These are phyloP conservation scores for Lamprotornis superbus DNA, from an alignment of 2,113 vertebrate species.

Conservation along the genomic window DNA sequence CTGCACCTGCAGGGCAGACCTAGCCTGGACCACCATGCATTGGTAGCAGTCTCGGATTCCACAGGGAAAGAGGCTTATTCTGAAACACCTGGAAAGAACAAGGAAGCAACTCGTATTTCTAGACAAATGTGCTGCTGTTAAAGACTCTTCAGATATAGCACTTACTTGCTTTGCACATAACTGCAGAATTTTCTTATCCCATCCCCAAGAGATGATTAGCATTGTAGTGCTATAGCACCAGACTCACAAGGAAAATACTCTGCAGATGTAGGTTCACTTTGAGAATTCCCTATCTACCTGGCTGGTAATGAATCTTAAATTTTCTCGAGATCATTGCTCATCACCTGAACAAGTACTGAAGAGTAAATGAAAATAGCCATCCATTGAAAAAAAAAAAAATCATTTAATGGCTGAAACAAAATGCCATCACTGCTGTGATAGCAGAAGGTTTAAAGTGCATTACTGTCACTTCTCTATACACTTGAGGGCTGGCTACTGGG, in stretches of 20 bases:
- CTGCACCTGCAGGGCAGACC: neutral
- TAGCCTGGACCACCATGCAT: neutral
- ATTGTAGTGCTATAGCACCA: neutral
- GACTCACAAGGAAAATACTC: neutral
- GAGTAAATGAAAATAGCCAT: constrained; percentile 70
- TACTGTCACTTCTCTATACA: constrained; percentile 72
- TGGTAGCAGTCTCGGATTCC: neutral
- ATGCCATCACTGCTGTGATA: constrained; percentile 70
- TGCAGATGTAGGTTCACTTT: neutral
- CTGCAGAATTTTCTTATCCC: neutral
- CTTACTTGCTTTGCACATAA: neutral
- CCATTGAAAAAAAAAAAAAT: constrained; percentile 50
- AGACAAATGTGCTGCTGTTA: neutral
- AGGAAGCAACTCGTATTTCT: neutral
- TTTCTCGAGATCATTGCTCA: constrained; percentile 28
- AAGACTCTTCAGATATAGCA: neutral
- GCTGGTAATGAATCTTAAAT: constrained; percentile 1
- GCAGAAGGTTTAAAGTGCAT: constrained; percentile 78
- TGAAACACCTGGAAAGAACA: neutral
- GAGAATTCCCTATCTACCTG: neutral
- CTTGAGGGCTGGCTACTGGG: constrained; percentile 77
- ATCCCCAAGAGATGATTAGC: neutral
- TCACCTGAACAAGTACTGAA: constrained; percentile 48
- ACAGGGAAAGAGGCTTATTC: neutral
- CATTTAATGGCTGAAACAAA: constrained; percentile 72